phyloP scores from a whole-genome alignment of 2,888 invertebrate species.

The Lasioglossum leucozonium region DNA sequence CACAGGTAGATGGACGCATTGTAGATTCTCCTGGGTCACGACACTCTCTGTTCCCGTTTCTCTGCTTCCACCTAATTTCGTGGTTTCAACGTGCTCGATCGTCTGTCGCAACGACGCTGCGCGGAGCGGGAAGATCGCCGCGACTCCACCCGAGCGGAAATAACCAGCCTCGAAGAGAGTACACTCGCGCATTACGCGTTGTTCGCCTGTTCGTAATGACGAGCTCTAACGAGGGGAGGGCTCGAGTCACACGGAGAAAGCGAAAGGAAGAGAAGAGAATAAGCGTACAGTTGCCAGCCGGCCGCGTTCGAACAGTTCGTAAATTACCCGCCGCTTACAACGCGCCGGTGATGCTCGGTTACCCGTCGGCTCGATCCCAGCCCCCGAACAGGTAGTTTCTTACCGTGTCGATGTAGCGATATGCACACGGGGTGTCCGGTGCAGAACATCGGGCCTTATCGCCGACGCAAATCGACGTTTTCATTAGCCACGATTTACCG shows the following conservation, averaged over 20 bases:
- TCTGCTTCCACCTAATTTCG: constrained; percentile 14
- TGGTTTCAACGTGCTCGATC: background rate
- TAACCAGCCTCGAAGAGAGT: constrained; percentile 57
- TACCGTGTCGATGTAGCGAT: background rate
- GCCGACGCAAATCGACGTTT: background rate
- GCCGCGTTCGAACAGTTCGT: constrained; percentile 70
- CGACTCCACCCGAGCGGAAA: constrained; percentile 67
- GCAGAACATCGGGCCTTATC: background rate
- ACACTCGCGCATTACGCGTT: constrained; percentile 45
- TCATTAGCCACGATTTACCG: background rate
- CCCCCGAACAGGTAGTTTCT: constrained; percentile 13
- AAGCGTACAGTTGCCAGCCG: constrained; percentile 40
- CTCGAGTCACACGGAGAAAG: constrained; percentile 23
- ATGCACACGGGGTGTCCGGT: background rate
- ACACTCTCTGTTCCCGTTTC: background rate
- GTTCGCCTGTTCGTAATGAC: constrained; percentile 65
- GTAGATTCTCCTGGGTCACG: background rate
- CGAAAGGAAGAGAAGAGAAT: constrained; percentile 33
- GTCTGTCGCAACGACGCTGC: background rate
- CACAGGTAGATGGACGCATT: background rate
- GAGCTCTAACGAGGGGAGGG: constrained; percentile 36
- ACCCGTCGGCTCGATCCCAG: background rate
- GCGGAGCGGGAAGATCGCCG: background rate
- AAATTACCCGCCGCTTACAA: constrained; percentile 69
- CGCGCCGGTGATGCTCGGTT: constrained; percentile 43